Evolutionary conservation across 2,888 invertebrate species (phyloP).

Genomic region (Hylaea fasciaria): DNA sequence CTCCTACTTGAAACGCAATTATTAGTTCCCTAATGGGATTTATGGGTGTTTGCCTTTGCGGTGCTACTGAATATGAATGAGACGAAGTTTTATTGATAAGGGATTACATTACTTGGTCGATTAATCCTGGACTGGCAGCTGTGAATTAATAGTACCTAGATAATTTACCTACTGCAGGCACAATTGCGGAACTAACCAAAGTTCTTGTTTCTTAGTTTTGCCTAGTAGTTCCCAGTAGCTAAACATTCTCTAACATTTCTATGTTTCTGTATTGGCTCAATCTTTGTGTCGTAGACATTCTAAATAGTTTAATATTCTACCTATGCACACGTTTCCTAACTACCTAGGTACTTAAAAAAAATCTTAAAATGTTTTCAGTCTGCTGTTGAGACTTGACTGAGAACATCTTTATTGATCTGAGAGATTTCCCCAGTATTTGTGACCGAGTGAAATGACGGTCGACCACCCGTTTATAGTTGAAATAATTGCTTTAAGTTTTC

Average conservation of each 20-base stretch:
- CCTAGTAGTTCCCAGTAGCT: too few species aligned
- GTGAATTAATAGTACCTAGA: too few species aligned
- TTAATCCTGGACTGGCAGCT: constrained; percentile 13
- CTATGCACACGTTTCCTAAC: too few species aligned
- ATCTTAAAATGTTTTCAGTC: constrained; percentile 13
- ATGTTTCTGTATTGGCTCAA: not conserved
- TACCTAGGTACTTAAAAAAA: too few species aligned
- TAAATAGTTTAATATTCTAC: constrained; percentile 4
- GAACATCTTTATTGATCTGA: too few species aligned
- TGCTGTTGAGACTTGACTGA: too few species aligned
- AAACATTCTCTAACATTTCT: not conserved
- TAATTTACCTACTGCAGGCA: too few species aligned
- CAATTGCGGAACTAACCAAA: too few species aligned
- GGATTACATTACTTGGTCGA: constrained; percentile 20
- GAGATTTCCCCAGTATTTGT: too few species aligned
- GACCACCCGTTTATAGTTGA: constrained; percentile 33
- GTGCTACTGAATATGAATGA: constrained; percentile 47
- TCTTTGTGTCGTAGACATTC: not conserved
- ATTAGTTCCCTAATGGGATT: constrained; percentile 63
- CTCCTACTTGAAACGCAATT: constrained; percentile 65
- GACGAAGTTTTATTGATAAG: constrained; percentile 35
- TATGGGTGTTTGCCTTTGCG: constrained; percentile 48
- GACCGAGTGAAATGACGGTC: constrained; percentile 9
- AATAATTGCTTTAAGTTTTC: constrained; percentile 44
- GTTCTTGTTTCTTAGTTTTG: too few species aligned